These are phyloP conservation scores for Danio rerio DNA, from an alignment of 2,113 vertebrate species.

Conservation along the genomic window GRCz12tu NC_133177.1:31339501-31340000, in stretches of 20 bases:
- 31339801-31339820: slow-evolving; percentile 35
- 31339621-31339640: no score
- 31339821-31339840: slow-evolving; percentile 40
- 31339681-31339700: slow-evolving; percentile 48
- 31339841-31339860: not conserved
- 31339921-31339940: no score
- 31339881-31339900: not conserved
- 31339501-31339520: slow-evolving; percentile 46
- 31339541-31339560: slow-evolving; percentile 39
- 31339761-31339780: slow-evolving; percentile 60
- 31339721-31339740: slow-evolving; percentile 59
- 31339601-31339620: slow-evolving; percentile 27
- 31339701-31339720: slow-evolving; percentile 57
- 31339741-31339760: slow-evolving; percentile 62
- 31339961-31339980: no score
- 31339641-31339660: slow-evolving; percentile 39
- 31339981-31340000: no score
- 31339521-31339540: slow-evolving; percentile 29
- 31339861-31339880: not conserved
- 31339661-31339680: slow-evolving; percentile 48
- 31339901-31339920: no score
- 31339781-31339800: slow-evolving; percentile 33
- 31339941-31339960: no score
- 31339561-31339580: slow-evolving; percentile 47
- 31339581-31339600: slow-evolving; percentile 41